Evolutionary conservation across 1,140 invertebrate species (phyloP).

Genomic region (Trichomalopsis sarcophagae): DNA sequence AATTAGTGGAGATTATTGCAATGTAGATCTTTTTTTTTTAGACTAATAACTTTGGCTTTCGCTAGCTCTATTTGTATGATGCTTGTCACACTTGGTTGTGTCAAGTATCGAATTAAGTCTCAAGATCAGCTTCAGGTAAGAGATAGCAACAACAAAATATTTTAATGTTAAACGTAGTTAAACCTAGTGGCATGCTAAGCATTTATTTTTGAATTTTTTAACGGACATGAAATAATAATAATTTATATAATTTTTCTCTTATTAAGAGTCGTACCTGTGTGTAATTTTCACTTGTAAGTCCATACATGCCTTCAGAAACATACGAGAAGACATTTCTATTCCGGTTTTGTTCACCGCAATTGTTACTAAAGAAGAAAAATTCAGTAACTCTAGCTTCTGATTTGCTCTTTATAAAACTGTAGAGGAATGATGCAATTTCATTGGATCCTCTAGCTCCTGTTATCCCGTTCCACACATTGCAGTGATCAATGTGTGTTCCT

Average conservation of each 20-base stretch:
- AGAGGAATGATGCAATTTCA: slow-evolving; percentile 14
- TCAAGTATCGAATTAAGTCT: slow-evolving; percentile 85
- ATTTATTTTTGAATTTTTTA: slow-evolving; percentile 19
- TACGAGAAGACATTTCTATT: background rate
- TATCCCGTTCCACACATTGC: background rate
- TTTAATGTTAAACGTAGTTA: background rate
- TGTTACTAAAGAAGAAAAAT: background rate
- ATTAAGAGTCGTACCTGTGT: too few relatives aligned
- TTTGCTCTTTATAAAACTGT: background rate
- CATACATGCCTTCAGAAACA: too few relatives aligned
- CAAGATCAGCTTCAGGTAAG: slow-evolving; percentile 90
- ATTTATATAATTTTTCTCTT: too few relatives aligned
- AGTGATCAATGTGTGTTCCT: background rate
- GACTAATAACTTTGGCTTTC: too few relatives aligned
- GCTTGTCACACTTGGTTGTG: background rate
- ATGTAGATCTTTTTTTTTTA: too few relatives aligned
- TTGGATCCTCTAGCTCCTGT: background rate
- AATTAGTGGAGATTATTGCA: slow-evolving; percentile 57
- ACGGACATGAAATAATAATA: too few relatives aligned
- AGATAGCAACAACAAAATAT: background rate
- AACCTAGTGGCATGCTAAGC: slow-evolving; percentile 35
- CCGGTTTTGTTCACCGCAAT: slow-evolving; percentile 3
- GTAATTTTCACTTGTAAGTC: too few relatives aligned
- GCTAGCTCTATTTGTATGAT: too few relatives aligned
- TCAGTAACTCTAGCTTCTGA: background rate